A percentile compares a stretch with the other conserved stretches of the same genome.
Evolutionary conservation across 2,888 invertebrate genomes (phyloP).

Genomic region (Caenorhabditis panamensis): DNA sequence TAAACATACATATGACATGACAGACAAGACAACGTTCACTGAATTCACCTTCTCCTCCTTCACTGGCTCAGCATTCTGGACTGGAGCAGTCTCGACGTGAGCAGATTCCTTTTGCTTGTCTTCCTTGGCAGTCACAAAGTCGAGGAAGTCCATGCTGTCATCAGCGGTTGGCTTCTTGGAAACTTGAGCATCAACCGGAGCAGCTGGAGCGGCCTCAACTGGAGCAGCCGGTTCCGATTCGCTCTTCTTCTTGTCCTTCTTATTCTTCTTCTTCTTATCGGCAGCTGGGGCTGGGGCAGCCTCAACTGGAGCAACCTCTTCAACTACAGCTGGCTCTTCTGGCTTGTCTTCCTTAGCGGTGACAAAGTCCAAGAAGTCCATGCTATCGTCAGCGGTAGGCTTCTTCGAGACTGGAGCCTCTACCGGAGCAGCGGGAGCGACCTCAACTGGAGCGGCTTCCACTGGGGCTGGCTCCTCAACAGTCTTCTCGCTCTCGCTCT

Average conservation of each 20-base stretch:
- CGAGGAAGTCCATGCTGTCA: slow-evolving; percentile 37
- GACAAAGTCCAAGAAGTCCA: slow-evolving; percentile 46
- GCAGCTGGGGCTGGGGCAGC: slow-evolving; percentile 12
- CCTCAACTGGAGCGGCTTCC: slow-evolving; percentile 30
- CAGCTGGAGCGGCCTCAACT: slow-evolving; percentile 20
- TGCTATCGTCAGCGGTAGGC: slow-evolving; percentile 33
- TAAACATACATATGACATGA: slow-evolving; percentile 15
- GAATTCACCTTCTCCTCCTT: slow-evolving; percentile 53
- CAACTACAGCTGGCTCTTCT: slow-evolving; percentile 13
- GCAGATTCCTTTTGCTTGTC: slow-evolving; percentile 1
- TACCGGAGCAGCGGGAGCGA: slow-evolving; percentile 3
- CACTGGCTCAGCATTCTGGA: slow-evolving; percentile 9
- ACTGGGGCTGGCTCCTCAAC: slow-evolving; percentile 15
- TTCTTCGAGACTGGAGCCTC: slow-evolving; percentile 21
- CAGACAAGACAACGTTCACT: slow-evolving; percentile 27
- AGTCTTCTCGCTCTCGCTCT: slow-evolving; percentile 8
- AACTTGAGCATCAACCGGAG: not conserved
- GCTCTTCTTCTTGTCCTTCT: too few relatives aligned
- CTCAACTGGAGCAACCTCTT: slow-evolving; percentile 21
- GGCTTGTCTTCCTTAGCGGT: slow-evolving; percentile 39
- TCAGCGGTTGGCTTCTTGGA: slow-evolving; percentile 40
- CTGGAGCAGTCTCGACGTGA: not conserved
- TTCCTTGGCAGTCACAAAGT: slow-evolving; percentile 48
- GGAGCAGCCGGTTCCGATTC: slow-evolving; percentile 15
- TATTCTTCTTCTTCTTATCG: slow-evolving; percentile 8